These are phyloP conservation scores for Anarhynchus alexandrinus DNA, from an alignment of 2,113 vertebrate species.

Conservation along the genomic window DNA sequence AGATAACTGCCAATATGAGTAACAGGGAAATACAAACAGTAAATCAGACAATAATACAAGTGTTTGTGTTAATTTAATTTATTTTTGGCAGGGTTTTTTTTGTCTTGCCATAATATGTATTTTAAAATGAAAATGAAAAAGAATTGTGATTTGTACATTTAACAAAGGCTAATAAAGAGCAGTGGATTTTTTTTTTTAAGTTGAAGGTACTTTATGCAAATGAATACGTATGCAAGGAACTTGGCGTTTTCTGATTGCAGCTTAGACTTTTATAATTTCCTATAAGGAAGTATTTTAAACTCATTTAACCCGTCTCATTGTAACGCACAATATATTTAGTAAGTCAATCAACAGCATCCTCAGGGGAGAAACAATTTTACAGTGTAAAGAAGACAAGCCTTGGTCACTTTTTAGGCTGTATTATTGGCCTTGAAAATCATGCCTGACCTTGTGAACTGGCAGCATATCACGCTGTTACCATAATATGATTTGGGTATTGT, in stretches of 20 bases:
- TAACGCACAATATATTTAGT: background rate
- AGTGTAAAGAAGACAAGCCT: background rate
- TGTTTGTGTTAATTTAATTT: background rate
- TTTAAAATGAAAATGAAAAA: background rate
- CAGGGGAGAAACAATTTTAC: slow-evolving; percentile 14
- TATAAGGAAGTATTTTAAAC: background rate
- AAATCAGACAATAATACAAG: background rate
- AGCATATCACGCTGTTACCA: background rate
- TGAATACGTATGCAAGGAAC: background rate
- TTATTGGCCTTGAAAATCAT: slow-evolving; percentile 28
- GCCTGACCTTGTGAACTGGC: background rate
- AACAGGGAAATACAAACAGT: background rate
- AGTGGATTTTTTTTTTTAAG: background rate
- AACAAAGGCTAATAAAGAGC: background rate
- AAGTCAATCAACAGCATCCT: background rate
- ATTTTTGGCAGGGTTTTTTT: background rate
- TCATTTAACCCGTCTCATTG: background rate
- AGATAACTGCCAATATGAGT: background rate
- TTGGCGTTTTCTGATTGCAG: background rate
- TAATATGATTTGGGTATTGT: background rate
- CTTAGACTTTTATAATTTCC: background rate
- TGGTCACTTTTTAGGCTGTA: background rate
- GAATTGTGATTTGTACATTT: background rate
- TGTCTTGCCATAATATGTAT: background rate
- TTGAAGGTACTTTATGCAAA: background rate